phyloP scores from a whole-genome alignment of 2,113 vertebrate species.

The Cathartes aura region DNA sequence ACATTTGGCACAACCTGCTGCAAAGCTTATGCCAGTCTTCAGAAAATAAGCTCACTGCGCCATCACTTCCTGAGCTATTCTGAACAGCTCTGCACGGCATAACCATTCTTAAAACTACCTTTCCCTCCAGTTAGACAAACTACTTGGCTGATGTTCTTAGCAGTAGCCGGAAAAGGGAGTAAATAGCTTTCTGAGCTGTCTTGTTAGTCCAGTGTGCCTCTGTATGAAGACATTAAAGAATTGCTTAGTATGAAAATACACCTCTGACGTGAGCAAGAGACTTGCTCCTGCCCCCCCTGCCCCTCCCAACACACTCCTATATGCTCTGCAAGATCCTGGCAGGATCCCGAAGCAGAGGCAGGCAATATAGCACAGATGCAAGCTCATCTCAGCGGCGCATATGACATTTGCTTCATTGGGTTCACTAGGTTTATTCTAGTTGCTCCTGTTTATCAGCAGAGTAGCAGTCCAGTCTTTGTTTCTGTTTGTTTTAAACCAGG shows the following conservation, averaged over 20 bases:
- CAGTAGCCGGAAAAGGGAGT: neutral
- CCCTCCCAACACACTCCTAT: fast-evolving
- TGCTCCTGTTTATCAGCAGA: neutral
- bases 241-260: neutral
- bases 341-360: neutral
- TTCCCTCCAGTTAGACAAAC: neutral
- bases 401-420: neutral
- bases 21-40: neutral
- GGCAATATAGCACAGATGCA: fast-evolving
- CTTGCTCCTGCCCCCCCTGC: fast-evolving
- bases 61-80: neutral
- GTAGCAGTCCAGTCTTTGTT: neutral
- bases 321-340: neutral
- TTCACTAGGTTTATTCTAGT: neutral
- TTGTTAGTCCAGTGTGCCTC: neutral
- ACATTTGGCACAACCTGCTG: neutral
- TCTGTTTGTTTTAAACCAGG: neutral
- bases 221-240: neutral
- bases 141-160: neutral
- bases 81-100: neutral
- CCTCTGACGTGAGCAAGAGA: neutral
- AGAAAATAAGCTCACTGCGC: neutral
- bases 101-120: neutral
- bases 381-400: neutral
- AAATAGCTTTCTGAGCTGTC: neutral